phyloP scores from a whole-genome alignment of 2,888 invertebrate species.

The Sphaerolaimus hirsutus region DNA sequence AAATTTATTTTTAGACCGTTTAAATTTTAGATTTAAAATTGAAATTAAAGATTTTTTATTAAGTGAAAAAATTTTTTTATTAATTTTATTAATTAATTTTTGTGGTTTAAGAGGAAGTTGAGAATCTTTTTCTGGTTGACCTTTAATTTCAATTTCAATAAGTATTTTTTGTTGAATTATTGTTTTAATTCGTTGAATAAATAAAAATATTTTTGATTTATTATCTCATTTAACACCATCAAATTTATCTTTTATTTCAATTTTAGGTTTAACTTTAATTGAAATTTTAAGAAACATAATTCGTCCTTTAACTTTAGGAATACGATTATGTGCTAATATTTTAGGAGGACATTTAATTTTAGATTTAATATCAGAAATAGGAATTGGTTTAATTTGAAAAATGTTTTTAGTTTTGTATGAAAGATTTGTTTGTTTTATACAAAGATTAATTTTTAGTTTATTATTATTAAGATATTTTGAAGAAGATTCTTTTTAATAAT shows the following conservation, averaged over 20 bases:
- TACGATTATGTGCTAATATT: not conserved
- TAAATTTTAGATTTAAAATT: conserved; percentile 12
- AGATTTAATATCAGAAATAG: not conserved
- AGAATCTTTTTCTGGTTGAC: no score
- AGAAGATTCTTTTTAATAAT: not conserved
- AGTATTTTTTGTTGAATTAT: conserved; percentile 11
- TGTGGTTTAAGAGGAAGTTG: conserved; percentile 13
- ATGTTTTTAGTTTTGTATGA: not conserved
- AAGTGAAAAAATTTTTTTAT: conserved; percentile 6
- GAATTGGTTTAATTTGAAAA: not conserved
- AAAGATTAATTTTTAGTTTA: conserved; percentile 3
- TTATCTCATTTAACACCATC: not conserved
- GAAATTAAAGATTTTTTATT: conserved; percentile 12
- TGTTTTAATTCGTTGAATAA: not conserved
- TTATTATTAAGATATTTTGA: conserved; percentile 2
- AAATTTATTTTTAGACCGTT: conserved; percentile 11
- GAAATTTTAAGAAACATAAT: conserved; percentile 8
- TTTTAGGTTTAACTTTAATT: not conserved
- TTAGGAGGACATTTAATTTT: not conserved
- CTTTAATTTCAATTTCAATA: no score
- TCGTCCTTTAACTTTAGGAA: conserved; percentile 8
- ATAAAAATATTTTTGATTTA: not conserved
- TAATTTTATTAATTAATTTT: conserved; percentile 14
- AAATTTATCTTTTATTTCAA: not conserved
- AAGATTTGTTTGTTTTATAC: not conserved